Base-by-base conservation (phyloP, 2,888 invertebrate species). In the Lepidonotus clava region DNA sequence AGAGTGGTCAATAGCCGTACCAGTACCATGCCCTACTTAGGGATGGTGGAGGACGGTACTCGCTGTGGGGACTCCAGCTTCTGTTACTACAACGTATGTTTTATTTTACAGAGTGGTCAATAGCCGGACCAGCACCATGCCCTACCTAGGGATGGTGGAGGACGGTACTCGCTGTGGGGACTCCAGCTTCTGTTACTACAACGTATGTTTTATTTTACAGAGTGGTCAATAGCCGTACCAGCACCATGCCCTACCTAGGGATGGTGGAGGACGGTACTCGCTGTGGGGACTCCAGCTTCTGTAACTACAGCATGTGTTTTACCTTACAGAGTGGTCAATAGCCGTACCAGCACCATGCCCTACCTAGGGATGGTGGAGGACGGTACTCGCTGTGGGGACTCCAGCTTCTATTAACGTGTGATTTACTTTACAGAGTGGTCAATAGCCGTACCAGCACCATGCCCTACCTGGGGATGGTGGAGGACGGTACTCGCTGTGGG, bases 401-500 rank as follows among this genome's bases (percentile, higher is more conserved):
- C n/a, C n/a, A n/a, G n/a, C n/a, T n/a, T n/a, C n/a, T n/a, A n/a
- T n/a, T n/a, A n/a, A n/a, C n/a, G n/a, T n/a, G n/a, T n/a, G n/a
- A n/a, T n/a, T n/a, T n/a, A n/a, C n/a, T 2, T 87, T 85, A 8
- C 88, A 93, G 92, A 88, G 92, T 91, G 36, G 91, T 87, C 4
- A 87, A 87, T 32, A 84, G 84, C 28, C 85, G 24, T 11, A 41
- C 85, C 32, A 0, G 32, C 2, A 8, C 61, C 46, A 51, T 46
- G n/a, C 83, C 87, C 18, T 38, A 76, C 34, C 96, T 96, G 6
- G 98, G 98, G 0, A 95, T 99, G 91, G 98, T 98, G 86, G 96
- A 96, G 90, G 98, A 99, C 94, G 99, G 99, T 34, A 98, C 98
- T 24, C 97, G 97, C 61, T 99, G 99, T 95, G 98, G 98, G 11